Conservation (phyloP, 1,140 invertebrate species). For the Apocrypta bakeri region DNA sequence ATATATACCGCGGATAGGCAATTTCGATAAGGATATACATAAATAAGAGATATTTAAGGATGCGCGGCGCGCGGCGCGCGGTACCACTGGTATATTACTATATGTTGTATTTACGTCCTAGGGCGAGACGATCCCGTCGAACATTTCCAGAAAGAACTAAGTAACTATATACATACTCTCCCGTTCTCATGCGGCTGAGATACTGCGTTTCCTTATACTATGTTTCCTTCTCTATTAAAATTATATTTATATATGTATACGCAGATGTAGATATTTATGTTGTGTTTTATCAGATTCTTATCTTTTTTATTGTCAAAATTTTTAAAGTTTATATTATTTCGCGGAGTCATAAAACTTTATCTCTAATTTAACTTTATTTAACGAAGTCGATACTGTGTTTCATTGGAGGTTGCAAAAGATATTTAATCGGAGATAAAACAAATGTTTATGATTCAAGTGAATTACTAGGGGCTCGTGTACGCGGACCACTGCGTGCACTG, state of each 20-base stretch:
- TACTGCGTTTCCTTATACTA: conserved; percentile 36
- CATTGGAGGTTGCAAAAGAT: not conserved
- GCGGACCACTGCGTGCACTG: no score
- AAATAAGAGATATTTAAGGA: conserved; percentile 27
- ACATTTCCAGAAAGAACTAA: conserved; percentile 47
- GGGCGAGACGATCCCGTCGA: conserved; percentile 41
- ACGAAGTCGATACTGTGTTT: not conserved
- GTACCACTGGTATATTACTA: not conserved
- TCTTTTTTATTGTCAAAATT: conserved; percentile 28
- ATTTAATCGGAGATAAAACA: conserved; percentile 12
- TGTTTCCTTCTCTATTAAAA: conserved; percentile 43
- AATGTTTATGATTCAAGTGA: conserved; percentile 36
- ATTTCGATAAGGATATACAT: conserved; percentile 44
- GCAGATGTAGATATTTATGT: conserved; percentile 24
- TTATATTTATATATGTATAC: conserved; percentile 42
- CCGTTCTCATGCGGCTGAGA: not conserved
- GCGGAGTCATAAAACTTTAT: not conserved
- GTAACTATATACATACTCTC: conserved; percentile 13
- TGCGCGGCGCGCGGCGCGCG: conserved; percentile 16
- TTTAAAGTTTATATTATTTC: conserved; percentile 36
- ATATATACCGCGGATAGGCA: conserved; percentile 42
- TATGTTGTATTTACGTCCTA: conserved; percentile 1
- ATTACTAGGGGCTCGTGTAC: not conserved
- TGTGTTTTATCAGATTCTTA: conserved; percentile 4
- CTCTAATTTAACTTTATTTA: no score